Percentiles rank a stretch among this genome's conserved stretches.
Conservation (phyloP, 2,888 invertebrate species). For the Metallyticus violacea region DNA sequence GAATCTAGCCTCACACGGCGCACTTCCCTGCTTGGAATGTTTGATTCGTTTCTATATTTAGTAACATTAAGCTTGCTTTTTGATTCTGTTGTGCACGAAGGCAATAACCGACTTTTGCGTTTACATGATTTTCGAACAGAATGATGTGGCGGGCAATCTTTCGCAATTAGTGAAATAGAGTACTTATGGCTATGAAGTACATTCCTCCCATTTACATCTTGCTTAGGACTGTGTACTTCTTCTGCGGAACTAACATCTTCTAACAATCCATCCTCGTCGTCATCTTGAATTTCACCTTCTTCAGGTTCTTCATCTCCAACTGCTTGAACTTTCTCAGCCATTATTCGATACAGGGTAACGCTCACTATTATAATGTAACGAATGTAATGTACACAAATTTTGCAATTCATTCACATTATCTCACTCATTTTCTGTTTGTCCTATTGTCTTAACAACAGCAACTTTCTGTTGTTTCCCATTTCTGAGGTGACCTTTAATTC, state of each 20-base stretch:
- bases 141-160: not conserved
- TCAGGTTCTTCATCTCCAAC: constrained; percentile 8
- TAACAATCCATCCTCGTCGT: not conserved
- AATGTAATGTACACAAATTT: not conserved
- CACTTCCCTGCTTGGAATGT: not conserved
- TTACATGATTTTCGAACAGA: not conserved
- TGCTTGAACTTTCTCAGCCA: not conserved
- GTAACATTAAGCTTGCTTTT: not conserved
- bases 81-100: not conserved
- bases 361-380: not conserved
- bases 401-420: not conserved
- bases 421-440: not conserved
- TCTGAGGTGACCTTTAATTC: not conserved
- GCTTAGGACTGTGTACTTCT: not conserved
- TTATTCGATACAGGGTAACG: too few relatives aligned
- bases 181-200: not conserved
- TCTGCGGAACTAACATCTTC: constrained; percentile 17
- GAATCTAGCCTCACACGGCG: not conserved
- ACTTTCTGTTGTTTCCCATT: not conserved
- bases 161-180: not conserved
- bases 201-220: too few relatives aligned
- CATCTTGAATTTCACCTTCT: constrained; percentile 19
- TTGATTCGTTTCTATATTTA: not conserved
- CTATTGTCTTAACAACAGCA: not conserved
- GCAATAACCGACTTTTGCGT: not conserved